A percentile compares a stretch with the other conserved stretches of the same genome.
These are phyloP conservation scores for Boulengeromyrus knoepffleri DNA, from an alignment of 2,113 vertebrate species.

Conservation along the genomic window DNA sequence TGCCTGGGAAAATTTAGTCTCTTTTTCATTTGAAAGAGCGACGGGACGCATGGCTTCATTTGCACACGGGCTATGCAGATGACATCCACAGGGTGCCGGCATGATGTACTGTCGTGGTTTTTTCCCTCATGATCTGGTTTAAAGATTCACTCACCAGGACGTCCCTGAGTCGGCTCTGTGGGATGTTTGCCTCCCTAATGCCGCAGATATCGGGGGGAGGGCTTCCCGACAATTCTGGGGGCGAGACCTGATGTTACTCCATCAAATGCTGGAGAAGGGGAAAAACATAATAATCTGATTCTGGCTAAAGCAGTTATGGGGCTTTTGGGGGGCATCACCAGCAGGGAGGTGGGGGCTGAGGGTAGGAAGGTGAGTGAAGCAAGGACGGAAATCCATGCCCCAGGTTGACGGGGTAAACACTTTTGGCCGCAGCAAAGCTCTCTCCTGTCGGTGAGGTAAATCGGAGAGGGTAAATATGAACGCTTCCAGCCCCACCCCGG, in stretches of 20 bases:
- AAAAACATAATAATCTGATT: background rate
- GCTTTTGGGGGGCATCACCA: background rate
- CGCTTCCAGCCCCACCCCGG: constrained; percentile 34
- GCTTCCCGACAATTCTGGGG: background rate
- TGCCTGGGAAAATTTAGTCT: constrained; percentile 26
- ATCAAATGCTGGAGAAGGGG: background rate
- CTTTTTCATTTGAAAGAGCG: constrained; percentile 36
- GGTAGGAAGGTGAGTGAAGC: background rate
- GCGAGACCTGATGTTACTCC: background rate
- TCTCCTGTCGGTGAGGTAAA: background rate
- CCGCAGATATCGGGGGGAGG: background rate
- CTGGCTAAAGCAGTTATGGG: background rate
- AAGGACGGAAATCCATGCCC: background rate
- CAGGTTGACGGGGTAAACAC: background rate
- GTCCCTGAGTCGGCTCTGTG: background rate
- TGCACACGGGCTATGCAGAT: constrained; percentile 36
- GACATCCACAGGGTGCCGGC: constrained; percentile 27
- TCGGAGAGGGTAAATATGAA: constrained; percentile 41
- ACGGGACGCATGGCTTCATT: constrained; percentile 11
- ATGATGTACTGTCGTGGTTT: constrained; percentile 20
- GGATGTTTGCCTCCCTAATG: constrained; percentile 1
- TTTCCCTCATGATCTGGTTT: constrained; percentile 21
- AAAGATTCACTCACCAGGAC: constrained; percentile 6
- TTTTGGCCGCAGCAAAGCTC: background rate
- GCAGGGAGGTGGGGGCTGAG: background rate